Evolutionary conservation across 2,888 invertebrate species (phyloP).

Genomic region (Erannis defoliaria): DNA sequence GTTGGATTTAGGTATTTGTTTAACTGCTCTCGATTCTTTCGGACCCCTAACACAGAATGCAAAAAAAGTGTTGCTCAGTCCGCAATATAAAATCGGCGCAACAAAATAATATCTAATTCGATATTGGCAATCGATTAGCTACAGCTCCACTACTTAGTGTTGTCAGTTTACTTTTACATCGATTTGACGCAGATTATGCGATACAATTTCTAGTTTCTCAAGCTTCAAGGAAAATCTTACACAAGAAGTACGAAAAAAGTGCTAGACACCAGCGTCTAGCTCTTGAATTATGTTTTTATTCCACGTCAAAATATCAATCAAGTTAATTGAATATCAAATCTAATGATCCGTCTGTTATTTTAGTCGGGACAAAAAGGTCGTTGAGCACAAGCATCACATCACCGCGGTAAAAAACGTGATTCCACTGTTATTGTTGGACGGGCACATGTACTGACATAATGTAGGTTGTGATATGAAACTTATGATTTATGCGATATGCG

Average conservation of each 20-base stretch:
- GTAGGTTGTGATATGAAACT: conserved; percentile 35
- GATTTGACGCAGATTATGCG: conserved; percentile 65
- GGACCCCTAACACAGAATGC: conserved; percentile 9
- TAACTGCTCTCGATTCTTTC: conserved; percentile 14
- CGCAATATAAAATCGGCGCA: conserved; percentile 58
- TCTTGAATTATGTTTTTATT: conserved; percentile 43
- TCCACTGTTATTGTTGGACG: conserved; percentile 35
- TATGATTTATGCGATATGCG: conserved; percentile 46
- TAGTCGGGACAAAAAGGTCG: conserved; percentile 46
- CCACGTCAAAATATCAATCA: conserved; percentile 50
- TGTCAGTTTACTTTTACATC: conserved; percentile 64
- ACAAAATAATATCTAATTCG: conserved; percentile 58
- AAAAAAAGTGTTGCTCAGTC: conserved; percentile 50
- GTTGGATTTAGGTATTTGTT: conserved; percentile 15
- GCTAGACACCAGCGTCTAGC: background rate
- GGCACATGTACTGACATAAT: conserved; percentile 31
- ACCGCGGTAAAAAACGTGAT: conserved; percentile 41
- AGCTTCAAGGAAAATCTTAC: conserved; percentile 51
- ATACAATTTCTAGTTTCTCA: conserved; percentile 58
- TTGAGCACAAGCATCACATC: conserved; percentile 47
- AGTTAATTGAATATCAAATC: conserved; percentile 45
- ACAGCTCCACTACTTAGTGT: conserved; percentile 55
- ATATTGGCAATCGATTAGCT: conserved; percentile 71
- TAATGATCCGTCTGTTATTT: conserved; percentile 42
- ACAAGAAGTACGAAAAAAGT: conserved; percentile 32